Percentiles rank a stretch among this genome's conserved stretches.
Conservation (phyloP, 2,888 invertebrate genomes). For the Nemapogon koenigi region DNA sequence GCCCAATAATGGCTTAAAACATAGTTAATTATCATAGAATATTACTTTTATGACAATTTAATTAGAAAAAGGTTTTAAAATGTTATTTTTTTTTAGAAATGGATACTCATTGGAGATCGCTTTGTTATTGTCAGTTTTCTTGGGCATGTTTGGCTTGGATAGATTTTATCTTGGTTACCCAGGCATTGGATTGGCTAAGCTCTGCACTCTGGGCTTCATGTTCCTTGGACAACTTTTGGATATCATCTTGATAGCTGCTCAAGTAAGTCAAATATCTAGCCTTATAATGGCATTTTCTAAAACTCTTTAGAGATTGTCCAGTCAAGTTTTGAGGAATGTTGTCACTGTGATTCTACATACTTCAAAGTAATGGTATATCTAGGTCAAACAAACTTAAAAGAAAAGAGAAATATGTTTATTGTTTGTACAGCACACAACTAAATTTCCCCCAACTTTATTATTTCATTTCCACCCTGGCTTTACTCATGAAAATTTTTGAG, state of each 20-base stretch:
- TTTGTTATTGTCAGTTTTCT: conserved; percentile 90
- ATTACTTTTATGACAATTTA: neutral
- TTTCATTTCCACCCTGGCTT: too few species aligned
- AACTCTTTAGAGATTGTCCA: neutral
- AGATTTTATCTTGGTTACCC: conserved; percentile 98
- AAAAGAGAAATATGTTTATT: too few species aligned
- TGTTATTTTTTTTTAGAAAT: conserved; percentile 69
- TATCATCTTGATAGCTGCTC: conserved; percentile 93
- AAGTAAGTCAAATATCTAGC: conserved; percentile 40
- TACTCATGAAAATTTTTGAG: too few species aligned
- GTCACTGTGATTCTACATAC: neutral
- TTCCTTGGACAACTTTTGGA: conserved; percentile 95
- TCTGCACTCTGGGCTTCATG: conserved; percentile 96
- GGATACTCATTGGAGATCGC: conserved; percentile 94
- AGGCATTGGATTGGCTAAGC: conserved; percentile 91
- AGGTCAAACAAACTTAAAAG: too few species aligned
- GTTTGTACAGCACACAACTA: too few species aligned
- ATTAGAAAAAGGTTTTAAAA: conserved; percentile 5
- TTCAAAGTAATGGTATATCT: neutral
- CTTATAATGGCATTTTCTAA: neutral
- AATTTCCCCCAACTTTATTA: too few species aligned
- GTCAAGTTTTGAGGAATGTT: neutral
- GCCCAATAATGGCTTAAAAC: too few species aligned
- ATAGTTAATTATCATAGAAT: too few species aligned
- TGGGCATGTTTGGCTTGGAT: conserved; percentile 98